A percentile compares a stretch with the other conserved stretches of the same genome.
These are phyloP conservation scores for Pseudochirops cupreus DNA, from an alignment of 2,797 vertebrate genomes.

Conservation along the genomic window DNA sequence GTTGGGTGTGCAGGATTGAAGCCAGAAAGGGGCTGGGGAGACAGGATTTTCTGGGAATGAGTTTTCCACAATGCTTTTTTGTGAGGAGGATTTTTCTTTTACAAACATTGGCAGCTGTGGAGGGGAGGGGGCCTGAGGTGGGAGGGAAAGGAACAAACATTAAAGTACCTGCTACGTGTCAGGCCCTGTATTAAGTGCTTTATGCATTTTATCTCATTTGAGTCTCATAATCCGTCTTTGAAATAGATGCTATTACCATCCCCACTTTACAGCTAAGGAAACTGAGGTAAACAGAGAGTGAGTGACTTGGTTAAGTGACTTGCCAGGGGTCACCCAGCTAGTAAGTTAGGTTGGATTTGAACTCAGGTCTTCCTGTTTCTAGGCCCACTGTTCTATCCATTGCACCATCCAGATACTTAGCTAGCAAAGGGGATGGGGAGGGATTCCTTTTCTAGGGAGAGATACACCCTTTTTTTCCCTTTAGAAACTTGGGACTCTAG, in stretches of 20 bases:
- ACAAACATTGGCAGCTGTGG: background rate
- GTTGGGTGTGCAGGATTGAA: background rate
- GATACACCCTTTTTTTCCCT: no score
- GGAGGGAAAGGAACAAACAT: background rate
- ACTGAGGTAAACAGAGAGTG: background rate
- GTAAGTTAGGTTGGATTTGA: background rate
- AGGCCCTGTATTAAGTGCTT: background rate
- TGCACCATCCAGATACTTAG: background rate
- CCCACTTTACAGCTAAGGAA: background rate
- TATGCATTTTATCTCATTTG: background rate
- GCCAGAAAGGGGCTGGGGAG: background rate
- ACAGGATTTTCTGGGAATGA: background rate
- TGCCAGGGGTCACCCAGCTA: background rate
- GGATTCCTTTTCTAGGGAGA: background rate
- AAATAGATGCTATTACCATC: background rate
- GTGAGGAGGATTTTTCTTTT: background rate
- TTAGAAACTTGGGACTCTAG: no score
- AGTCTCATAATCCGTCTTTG: background rate
- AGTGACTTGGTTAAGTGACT: background rate
- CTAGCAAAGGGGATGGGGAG: background rate
- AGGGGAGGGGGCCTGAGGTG: background rate
- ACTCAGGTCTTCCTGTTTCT: background rate
- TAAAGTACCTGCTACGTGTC: background rate
- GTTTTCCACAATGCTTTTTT: background rate
- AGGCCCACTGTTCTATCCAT: background rate